Evolutionary conservation across 2,113 vertebrate genomes (phyloP).

Genomic region (Grus americana): DNA sequence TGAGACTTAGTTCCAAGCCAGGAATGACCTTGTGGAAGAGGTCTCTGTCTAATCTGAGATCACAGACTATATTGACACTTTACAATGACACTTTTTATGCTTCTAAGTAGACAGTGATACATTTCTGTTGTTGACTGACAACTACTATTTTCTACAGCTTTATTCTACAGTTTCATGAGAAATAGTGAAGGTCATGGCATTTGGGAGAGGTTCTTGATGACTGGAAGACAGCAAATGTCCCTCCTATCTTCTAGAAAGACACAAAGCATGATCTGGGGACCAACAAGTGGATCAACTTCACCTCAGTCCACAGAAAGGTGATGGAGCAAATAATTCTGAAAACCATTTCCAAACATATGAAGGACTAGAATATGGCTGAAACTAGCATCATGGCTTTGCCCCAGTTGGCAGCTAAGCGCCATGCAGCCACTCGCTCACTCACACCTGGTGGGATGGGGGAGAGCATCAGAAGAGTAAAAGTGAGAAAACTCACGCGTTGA

Average conservation of each 20-base stretch:
- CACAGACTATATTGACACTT: neutral
- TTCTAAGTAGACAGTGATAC: neutral
- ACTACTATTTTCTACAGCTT: neutral
- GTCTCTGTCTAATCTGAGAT: neutral
- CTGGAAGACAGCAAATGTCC: neutral
- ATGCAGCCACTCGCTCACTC: no score
- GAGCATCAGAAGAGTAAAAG: no score
- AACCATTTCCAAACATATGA: neutral
- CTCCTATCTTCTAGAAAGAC: neutral
- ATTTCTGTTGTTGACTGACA: neutral
- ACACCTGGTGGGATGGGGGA: no score
- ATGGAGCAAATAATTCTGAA: neutral
- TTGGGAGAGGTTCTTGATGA: neutral
- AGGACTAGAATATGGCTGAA: neutral
- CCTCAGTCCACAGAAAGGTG: rapidly evolving
- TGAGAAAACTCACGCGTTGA: no score
- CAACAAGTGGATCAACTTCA: neutral
- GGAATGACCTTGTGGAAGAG: neutral
- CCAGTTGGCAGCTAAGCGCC: no score
- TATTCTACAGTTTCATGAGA: neutral
- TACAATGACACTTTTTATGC: neutral
- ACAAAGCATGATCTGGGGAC: neutral
- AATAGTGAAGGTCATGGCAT: neutral
- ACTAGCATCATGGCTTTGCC: neutral
- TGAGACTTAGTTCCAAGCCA: neutral